phyloP scores from a whole-genome alignment of 2,113 vertebrate genomes.

The Bolborhynchus lineola region DNA sequence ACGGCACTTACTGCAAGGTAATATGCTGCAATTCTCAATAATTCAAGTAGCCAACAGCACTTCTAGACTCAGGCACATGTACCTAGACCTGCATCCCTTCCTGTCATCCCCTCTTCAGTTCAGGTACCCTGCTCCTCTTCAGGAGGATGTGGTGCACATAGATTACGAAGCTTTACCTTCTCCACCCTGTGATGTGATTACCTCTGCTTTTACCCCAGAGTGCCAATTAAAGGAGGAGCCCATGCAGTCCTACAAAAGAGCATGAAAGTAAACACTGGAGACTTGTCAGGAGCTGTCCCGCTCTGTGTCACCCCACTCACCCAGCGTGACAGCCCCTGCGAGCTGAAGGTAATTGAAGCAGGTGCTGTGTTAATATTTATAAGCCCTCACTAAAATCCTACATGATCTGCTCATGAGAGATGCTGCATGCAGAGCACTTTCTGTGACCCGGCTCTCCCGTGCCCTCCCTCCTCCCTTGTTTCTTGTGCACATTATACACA shows the following conservation, averaged over 20 bases:
- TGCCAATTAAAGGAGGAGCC: not conserved
- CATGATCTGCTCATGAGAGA: not conserved
- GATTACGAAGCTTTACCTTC: not conserved
- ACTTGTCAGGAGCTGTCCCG: not conserved
- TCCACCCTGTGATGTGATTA: not conserved
- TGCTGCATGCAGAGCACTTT: not conserved
- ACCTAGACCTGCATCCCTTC: not conserved
- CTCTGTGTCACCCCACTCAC: not conserved
- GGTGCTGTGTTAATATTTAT: constrained; percentile 29
- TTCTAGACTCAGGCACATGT: not conserved
- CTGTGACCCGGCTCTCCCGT: not conserved
- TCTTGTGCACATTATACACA: not conserved
- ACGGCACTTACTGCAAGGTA: not conserved
- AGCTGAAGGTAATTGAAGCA: not conserved
- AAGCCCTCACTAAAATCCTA: not conserved
- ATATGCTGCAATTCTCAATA: not conserved
- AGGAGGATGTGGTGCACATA: not conserved
- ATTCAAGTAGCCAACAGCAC: not conserved
- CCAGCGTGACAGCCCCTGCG: not conserved
- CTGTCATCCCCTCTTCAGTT: not conserved
- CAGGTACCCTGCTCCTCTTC: not conserved
- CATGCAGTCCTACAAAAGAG: not conserved
- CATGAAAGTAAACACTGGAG: not conserved
- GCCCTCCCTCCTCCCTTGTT: not conserved
- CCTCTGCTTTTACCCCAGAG: not conserved